Conservation (phyloP, 1,140 invertebrate genomes). For the Phortica variegata region DNA sequence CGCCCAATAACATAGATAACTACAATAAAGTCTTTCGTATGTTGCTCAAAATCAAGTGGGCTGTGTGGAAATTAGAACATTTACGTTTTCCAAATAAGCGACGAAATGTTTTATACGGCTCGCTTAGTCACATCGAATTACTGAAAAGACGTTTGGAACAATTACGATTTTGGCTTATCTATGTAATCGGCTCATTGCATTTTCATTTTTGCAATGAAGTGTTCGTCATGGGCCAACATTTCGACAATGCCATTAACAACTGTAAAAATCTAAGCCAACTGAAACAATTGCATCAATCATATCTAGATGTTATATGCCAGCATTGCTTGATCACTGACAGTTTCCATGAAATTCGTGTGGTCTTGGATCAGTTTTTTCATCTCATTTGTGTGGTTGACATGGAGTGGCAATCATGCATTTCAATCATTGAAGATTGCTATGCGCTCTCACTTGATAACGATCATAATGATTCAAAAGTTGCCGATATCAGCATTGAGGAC, state of each 20-base stretch:
- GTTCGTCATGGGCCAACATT: constrained; percentile 25
- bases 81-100: constrained; percentile 29
- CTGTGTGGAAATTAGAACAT: constrained; percentile 40
- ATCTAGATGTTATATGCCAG: constrained; percentile 21
- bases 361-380: constrained; percentile 41
- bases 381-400: constrained; percentile 32
- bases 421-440: constrained; percentile 22
- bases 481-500: constrained; percentile 11
- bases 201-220: constrained; percentile 41
- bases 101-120: constrained; percentile 13
- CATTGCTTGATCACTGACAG: constrained; percentile 36
- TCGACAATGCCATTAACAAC: constrained; percentile 26
- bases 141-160: constrained; percentile 48
- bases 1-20: constrained; percentile 11
- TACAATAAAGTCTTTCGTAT: constrained; percentile 50
- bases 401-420: constrained; percentile 28
- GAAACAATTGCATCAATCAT: constrained; percentile 29
- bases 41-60: constrained; percentile 51
- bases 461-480: constrained; percentile 2
- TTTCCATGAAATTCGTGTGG: constrained; percentile 20
- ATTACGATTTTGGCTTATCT: constrained; percentile 51
- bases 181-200: constrained; percentile 37
- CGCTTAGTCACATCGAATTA: constrained; percentile 35
- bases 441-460: constrained; percentile 20
- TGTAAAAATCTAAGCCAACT: constrained; percentile 31